Base-by-base conservation (phyloP, 2,113 vertebrate genomes). In the Serranochromis macrocephalus region DNA sequence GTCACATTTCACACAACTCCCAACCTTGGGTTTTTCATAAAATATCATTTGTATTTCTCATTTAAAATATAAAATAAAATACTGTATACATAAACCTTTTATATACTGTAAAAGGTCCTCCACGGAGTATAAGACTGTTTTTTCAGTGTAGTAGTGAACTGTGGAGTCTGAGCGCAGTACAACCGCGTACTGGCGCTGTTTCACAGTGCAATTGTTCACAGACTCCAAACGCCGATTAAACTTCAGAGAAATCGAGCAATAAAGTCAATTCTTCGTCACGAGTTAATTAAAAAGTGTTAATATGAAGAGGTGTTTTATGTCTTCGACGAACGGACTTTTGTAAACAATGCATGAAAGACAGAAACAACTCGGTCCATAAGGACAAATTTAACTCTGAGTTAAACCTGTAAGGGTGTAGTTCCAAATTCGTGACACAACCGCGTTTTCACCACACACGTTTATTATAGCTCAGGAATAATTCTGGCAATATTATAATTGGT, bases 351-450 rank as follows among this genome's bases (percentile, higher is more conserved):
- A 45, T 45, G 24, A 47, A 75, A 29, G 13, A 45, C 14, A 17
- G 24, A 47, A 78, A 78, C 26, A n/a, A 78, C 26, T 51, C 71
- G 9, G 16, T 31, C 0, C 0, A 5, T 0, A 0, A 0, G 26
- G 45, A n/a, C 10, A 13, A 13, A 13, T n/a, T 33, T 33, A 14
- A 11, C 66, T 85, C 89, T 24, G 16, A 1, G 5, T 9, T 19
- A 1, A 51, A 49, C 3, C 49, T 85, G 54, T 29, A 61, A 85
- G 89, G 75, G 9, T 54, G 1, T 6, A 16, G 3, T 16, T n/a
- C 7, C 10, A n/a, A 26, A 19, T 17, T 9, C 54, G 10, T 63
- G 7, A 3, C 6, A n/a, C 3, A 4, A 26, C 3, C 17, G 16
- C 13, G 6, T 19, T 14, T 63, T 19, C 9, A 12, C 4, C 2